Evolutionary conservation across 2,797 vertebrate genomes (phyloP).

Genomic region (Trachurus trachurus): DNA sequence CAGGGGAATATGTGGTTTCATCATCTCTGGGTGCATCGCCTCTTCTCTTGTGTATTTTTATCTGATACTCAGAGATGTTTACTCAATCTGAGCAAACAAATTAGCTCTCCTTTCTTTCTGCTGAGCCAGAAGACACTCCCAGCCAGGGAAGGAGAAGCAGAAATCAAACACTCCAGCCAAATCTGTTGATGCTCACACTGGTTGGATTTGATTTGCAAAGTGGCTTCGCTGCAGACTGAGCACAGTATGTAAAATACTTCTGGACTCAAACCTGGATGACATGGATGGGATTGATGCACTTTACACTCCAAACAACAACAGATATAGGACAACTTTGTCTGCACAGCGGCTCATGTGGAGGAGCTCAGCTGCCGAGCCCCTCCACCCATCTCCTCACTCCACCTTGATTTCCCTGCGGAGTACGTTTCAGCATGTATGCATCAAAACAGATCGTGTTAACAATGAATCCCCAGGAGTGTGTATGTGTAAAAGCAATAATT

Average conservation of each 20-base stretch:
- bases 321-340: constrained; percentile 30
- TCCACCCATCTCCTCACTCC: constrained; percentile 25
- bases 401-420: constrained; percentile 68
- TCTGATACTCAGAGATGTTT: constrained; percentile 72
- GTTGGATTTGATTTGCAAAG: constrained; percentile 81
- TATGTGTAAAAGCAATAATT: constrained; percentile 20
- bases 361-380: constrained; percentile 33
- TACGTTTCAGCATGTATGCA: constrained; percentile 37
- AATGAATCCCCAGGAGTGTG: constrained; percentile 36
- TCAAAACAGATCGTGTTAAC: constrained; percentile 53
- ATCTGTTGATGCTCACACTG: constrained; percentile 47
- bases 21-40: constrained; percentile 63
- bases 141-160: constrained; percentile 42
- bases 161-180: constrained; percentile 64
- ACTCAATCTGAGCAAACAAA: constrained; percentile 76
- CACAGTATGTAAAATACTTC: constrained; percentile 67
- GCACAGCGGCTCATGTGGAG: neutral
- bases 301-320: neutral
- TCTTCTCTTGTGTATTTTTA: constrained; percentile 71
- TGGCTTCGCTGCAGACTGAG: constrained; percentile 57
- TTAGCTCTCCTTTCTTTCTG: constrained; percentile 57
- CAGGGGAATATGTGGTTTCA: constrained; percentile 71
- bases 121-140: constrained; percentile 50
- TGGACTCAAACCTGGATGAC: constrained; percentile 26
- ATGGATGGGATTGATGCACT: too few species aligned